phyloP scores from a whole-genome alignment of 2,797 vertebrate genomes.

The Antrozous pallidus region DNA sequence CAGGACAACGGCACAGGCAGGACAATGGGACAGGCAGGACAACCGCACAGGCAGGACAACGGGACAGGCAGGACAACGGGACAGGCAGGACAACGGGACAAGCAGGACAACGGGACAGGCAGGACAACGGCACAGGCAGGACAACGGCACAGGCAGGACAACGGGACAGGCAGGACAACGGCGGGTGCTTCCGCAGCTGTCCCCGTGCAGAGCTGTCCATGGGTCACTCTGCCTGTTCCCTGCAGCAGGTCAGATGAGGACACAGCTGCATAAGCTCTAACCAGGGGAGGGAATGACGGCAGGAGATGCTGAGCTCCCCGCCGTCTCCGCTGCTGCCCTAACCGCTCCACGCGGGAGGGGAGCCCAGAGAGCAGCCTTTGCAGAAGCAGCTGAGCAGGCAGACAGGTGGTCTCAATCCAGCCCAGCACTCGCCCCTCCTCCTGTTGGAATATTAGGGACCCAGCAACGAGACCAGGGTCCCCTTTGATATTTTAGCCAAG shows the following conservation, averaged over 20 bases:
- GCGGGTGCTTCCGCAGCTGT: not conserved
- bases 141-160: too few species aligned
- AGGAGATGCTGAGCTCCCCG: not conserved
- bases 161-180: too few species aligned
- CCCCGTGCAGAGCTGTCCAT: not conserved
- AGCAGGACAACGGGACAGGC: too few species aligned
- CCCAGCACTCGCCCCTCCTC: not conserved
- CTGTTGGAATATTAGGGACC: not conserved
- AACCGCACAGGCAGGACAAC: too few species aligned
- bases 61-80: too few species aligned
- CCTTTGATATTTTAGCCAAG: not conserved
- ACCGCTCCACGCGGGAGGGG: rapidly evolving
- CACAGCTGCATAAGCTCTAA: not conserved
- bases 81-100: too few species aligned
- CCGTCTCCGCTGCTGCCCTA: not conserved
- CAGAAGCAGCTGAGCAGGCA: not conserved
- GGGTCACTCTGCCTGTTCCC: not conserved
- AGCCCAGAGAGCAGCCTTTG: not conserved
- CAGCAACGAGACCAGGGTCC: not conserved
- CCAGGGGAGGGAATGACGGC: not conserved
- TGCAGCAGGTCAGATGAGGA: rapidly evolving
- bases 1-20: too few species aligned
- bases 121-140: too few species aligned
- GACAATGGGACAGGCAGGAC: rapidly evolving
- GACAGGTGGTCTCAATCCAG: not conserved